These are phyloP conservation scores for Sebastiscus tertius DNA, from an alignment of 2,797 vertebrate species.

Conservation along the genomic window DNA sequence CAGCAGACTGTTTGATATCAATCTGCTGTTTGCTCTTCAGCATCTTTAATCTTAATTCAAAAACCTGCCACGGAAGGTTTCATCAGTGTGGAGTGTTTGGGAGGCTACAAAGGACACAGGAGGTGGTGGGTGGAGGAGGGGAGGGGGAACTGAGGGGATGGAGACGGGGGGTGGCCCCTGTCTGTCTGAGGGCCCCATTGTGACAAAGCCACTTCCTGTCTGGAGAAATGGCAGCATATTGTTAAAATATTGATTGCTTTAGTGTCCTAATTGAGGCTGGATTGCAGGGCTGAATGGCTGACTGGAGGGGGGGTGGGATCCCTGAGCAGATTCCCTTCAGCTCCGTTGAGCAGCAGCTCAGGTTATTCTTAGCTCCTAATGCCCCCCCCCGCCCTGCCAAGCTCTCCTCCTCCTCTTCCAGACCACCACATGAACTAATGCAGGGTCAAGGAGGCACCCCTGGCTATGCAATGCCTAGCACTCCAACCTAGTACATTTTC, in stretches of 20 bases:
- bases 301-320: constrained; percentile 18
- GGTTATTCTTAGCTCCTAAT: constrained; percentile 65
- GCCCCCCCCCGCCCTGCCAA: neutral
- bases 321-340: constrained; percentile 27
- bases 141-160: neutral
- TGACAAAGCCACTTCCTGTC: constrained; percentile 61
- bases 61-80: neutral
- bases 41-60: constrained; percentile 21
- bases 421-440: constrained; percentile 23
- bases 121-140: constrained; percentile 1
- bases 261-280: constrained; percentile 61
- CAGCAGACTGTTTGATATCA: constrained; percentile 38
- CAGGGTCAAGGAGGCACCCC: constrained; percentile 39
- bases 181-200: constrained; percentile 47
- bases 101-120: neutral
- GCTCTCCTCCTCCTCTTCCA: neutral
- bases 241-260: constrained; percentile 74
- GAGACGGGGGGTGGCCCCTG: constrained; percentile 8
- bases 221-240: constrained; percentile 58
- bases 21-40: constrained; percentile 5
- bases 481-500: constrained; percentile 26
- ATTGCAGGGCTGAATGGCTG: constrained; percentile 40
- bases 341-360: constrained; percentile 17
- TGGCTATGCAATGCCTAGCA: constrained; percentile 32
- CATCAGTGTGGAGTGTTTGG: neutral